phyloP scores from a whole-genome alignment of 2,888 invertebrate genomes.

The Furcula furcula region DNA sequence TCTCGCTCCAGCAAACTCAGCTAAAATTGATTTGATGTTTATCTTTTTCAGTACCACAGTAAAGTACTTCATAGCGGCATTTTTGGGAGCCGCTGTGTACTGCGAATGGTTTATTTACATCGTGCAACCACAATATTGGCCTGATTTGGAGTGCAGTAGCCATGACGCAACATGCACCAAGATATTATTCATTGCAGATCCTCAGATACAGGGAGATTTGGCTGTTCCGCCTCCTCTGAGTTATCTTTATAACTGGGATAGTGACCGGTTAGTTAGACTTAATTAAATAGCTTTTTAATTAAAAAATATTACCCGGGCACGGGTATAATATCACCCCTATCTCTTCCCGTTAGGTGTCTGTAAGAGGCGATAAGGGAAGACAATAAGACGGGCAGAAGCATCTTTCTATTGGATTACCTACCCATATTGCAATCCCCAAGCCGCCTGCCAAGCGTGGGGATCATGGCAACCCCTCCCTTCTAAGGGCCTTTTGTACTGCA shows the following conservation, averaged over 20 bases:
- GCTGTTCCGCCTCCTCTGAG: slow-evolving; percentile 87
- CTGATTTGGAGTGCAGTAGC: slow-evolving; percentile 67
- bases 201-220: slow-evolving; percentile 93
- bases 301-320: too few species aligned
- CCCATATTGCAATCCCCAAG: too few species aligned
- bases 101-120: slow-evolving; percentile 81
- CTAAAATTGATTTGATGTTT: not conserved
- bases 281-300: too few species aligned
- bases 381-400: too few species aligned
- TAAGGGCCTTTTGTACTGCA: too few species aligned
- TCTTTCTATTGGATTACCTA: too few species aligned
- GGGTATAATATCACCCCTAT: too few species aligned
- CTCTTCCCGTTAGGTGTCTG: too few species aligned
- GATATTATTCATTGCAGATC: slow-evolving; percentile 92
- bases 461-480: too few species aligned
- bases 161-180: slow-evolving; percentile 79
- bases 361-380: too few species aligned
- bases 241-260: slow-evolving; percentile 90
- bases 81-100: slow-evolving; percentile 60
- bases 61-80: slow-evolving; percentile 52
- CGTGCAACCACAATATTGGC: slow-evolving; percentile 62
- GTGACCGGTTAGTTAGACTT: slow-evolving; percentile 86
- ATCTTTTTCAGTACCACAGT: slow-evolving; percentile 47
- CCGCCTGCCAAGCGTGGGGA: too few species aligned
- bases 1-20: not conserved